Percentiles rank a stretch among this genome's conserved stretches.
Conservation (phyloP, 2,888 invertebrate species). For the Eristalinus sepulchralis region DNA sequence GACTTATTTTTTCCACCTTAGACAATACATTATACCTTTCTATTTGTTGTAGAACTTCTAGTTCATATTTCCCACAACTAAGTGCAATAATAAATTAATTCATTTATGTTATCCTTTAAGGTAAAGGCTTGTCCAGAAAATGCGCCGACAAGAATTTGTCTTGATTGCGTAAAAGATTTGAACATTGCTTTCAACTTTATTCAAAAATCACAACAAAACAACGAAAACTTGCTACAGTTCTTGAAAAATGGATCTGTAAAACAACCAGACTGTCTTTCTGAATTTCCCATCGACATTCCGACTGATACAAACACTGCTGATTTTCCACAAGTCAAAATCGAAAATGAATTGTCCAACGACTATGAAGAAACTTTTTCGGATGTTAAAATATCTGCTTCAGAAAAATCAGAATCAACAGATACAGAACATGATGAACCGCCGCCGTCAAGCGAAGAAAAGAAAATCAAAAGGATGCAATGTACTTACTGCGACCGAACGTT, state of each 20-base stretch:
- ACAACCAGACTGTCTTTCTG: conserved; percentile 51
- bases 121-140: neutral
- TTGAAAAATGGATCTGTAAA: conserved; percentile 16
- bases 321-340: conserved; percentile 52
- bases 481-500: conserved; percentile 45
- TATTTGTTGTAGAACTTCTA: too few relatives aligned
- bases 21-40: too few relatives aligned
- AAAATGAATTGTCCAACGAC: conserved; percentile 33
- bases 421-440: conserved; percentile 35
- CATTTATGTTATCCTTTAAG: conserved; percentile 25
- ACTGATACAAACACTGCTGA: conserved; percentile 2
- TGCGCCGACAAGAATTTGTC: conserved; percentile 22
- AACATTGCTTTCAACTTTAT: conserved; percentile 50
- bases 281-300: conserved; percentile 59
- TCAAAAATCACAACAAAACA: conserved; percentile 37
- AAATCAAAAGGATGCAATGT: conserved; percentile 47
- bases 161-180: conserved; percentile 42
- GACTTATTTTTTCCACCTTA: too few relatives aligned
- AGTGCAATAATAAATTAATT: neutral
- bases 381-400: conserved; percentile 10
- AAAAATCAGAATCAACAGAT: conserved; percentile 25
- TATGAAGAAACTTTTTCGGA: conserved; percentile 27
- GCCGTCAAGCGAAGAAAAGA: neutral
- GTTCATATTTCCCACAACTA: too few relatives aligned
- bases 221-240: conserved; percentile 40